Percentiles rank a stretch among this genome's conserved stretches.
These are phyloP conservation scores for Timema cristinae DNA, from an alignment of 2,888 invertebrate genomes.

Conservation along the genomic window DNA sequence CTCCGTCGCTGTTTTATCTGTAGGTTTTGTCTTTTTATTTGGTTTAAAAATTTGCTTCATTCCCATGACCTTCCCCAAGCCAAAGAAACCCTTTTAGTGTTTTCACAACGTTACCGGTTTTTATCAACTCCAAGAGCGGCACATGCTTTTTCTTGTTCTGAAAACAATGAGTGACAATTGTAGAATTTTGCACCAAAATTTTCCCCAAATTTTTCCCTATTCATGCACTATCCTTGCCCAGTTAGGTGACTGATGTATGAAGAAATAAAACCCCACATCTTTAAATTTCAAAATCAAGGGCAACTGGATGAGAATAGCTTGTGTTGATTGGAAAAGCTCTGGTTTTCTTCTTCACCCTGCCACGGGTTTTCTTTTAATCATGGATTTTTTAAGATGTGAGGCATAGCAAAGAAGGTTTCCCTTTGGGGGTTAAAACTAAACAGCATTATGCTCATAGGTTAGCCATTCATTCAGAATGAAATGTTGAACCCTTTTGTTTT, in stretches of 20 bases:
- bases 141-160: neutral
- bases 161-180: neutral
- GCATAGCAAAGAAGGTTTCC: no score
- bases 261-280: slow-evolving; percentile 5
- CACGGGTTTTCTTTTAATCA: no score
- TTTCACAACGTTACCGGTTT: neutral
- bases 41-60: neutral
- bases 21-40: neutral
- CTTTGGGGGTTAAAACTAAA: no score
- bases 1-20: neutral
- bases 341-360: no score
- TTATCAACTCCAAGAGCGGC: neutral
- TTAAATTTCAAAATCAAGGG: neutral
- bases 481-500: no score
- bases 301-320: neutral
- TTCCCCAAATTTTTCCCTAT: neutral
- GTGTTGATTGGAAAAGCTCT: no score
- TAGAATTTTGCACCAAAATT: neutral
- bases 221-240: neutral
- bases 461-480: no score
- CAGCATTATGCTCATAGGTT: no score
- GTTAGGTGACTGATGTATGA: slow-evolving; percentile 2
- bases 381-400: no score
- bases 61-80: neutral
- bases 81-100: neutral